These are phyloP conservation scores for Malachius bipustulatus DNA, from an alignment of 2,888 invertebrate genomes.

Conservation along the genomic window DNA sequence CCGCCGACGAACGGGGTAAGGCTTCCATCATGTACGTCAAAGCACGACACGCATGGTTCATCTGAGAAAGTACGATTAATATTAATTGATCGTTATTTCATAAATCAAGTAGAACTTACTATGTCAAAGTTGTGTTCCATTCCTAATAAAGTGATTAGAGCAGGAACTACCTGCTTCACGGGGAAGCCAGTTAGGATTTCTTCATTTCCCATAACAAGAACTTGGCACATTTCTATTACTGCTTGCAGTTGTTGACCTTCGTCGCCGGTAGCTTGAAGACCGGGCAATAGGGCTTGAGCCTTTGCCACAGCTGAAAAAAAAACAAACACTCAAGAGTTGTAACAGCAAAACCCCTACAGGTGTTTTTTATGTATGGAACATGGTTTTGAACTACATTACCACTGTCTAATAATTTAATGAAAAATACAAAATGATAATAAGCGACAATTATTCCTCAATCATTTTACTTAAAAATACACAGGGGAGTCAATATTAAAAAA, in stretches of 20 bases:
- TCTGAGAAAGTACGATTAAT: no score
- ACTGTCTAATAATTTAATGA: no score
- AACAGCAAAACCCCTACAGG: no score
- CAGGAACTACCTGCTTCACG: slow-evolving; percentile 93
- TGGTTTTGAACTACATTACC: no score
- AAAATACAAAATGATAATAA: slow-evolving; percentile 10
- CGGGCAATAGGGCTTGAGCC: slow-evolving; percentile 85
- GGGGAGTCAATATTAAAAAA: background rate
- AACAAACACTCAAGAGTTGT: no score
- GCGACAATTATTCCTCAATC: slow-evolving; percentile 10
- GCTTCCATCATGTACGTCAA: slow-evolving; percentile 99
- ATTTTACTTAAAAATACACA: slow-evolving; percentile 6
- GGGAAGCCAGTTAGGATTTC: slow-evolving; percentile 98
- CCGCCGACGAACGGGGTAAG: slow-evolving; percentile 86
- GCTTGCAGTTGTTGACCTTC: slow-evolving; percentile 94
- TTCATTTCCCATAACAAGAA: slow-evolving; percentile 98
- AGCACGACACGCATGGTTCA: slow-evolving; percentile 98
- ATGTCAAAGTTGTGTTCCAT: slow-evolving; percentile 99
- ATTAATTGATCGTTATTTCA: no score
- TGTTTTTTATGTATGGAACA: no score
- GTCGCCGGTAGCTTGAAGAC: slow-evolving; percentile 85
- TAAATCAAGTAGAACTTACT: slow-evolving; percentile 41
- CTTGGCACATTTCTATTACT: slow-evolving; percentile 96
- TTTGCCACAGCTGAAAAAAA: slow-evolving; percentile 55
- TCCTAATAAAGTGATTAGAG: slow-evolving; percentile 79